Conservation (phyloP, 2,113 vertebrate genomes). For the Ginglymostoma cirratum region DNA sequence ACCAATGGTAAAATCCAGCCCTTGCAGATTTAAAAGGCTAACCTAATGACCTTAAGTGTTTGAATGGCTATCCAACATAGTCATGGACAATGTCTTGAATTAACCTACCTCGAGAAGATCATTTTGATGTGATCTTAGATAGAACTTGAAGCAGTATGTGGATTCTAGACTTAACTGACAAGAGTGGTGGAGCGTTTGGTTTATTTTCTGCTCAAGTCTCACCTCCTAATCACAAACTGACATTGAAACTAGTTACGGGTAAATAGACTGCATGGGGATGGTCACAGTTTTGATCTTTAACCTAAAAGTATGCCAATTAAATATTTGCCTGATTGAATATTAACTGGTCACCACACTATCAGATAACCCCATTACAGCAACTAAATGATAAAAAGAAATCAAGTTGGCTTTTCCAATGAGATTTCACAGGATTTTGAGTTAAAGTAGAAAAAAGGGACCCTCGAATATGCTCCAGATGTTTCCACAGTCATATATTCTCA, state of each 20-base stretch:
- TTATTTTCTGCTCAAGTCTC: background rate
- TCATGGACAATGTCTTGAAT: background rate
- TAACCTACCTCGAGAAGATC: background rate
- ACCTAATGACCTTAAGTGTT: background rate
- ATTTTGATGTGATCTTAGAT: background rate
- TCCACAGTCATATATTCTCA: background rate
- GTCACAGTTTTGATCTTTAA: background rate
- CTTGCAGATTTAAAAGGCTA: background rate
- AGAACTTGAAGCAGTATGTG: constrained; percentile 1
- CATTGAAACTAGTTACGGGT: background rate
- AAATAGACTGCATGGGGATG: background rate
- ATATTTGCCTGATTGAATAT: background rate
- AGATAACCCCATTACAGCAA: background rate
- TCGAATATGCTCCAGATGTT: background rate
- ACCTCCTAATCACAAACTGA: background rate
- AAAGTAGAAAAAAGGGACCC: background rate
- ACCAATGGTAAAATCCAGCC: background rate
- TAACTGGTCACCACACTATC: background rate
- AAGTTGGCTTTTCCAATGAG: background rate
- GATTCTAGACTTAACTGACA: background rate
- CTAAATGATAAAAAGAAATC: background rate
- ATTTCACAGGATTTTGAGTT: background rate
- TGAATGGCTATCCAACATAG: background rate
- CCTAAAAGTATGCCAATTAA: background rate
- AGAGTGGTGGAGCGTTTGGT: background rate